Evolutionary conservation across 2,888 invertebrate species (phyloP).

Genomic region (Acleris laterana): DNA sequence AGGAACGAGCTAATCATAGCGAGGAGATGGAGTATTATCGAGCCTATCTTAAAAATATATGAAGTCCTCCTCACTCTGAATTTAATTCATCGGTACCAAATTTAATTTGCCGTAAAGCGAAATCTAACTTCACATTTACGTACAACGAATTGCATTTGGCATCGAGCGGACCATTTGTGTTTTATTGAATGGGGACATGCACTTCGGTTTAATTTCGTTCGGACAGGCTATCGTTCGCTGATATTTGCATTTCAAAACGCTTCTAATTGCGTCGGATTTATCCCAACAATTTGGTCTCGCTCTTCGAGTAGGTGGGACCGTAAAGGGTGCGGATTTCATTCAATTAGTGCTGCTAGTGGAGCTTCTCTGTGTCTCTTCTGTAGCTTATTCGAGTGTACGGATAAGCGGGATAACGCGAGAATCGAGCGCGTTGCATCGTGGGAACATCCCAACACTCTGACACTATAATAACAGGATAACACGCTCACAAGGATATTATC

Average conservation of each 20-base stretch:
- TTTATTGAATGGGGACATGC: constrained; percentile 35
- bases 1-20: constrained; percentile 33
- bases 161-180: constrained; percentile 31
- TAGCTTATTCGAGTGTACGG: neutral
- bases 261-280: constrained; percentile 27
- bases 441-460: neutral
- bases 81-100: constrained; percentile 23
- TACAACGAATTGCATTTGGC: constrained; percentile 33
- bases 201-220: constrained; percentile 33
- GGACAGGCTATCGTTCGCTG: constrained; percentile 23
- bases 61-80: constrained; percentile 23
- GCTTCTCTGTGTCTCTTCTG: too few relatives aligned
- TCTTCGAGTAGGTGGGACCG: neutral
- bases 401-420: constrained; percentile 7
- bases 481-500: constrained; percentile 16
- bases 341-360: constrained; percentile 6
- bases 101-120: constrained; percentile 18
- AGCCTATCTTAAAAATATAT: constrained; percentile 29
- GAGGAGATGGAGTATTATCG: constrained; percentile 22
- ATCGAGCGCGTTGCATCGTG: neutral
- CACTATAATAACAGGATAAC: constrained; percentile 10
- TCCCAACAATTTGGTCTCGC: constrained; percentile 4
- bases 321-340: neutral
- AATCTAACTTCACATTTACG: constrained; percentile 26
- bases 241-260: constrained; percentile 36